These are phyloP conservation scores for Amniataba percoides DNA, from an alignment of 2,797 vertebrate species.

Conservation along the genomic window DNA sequence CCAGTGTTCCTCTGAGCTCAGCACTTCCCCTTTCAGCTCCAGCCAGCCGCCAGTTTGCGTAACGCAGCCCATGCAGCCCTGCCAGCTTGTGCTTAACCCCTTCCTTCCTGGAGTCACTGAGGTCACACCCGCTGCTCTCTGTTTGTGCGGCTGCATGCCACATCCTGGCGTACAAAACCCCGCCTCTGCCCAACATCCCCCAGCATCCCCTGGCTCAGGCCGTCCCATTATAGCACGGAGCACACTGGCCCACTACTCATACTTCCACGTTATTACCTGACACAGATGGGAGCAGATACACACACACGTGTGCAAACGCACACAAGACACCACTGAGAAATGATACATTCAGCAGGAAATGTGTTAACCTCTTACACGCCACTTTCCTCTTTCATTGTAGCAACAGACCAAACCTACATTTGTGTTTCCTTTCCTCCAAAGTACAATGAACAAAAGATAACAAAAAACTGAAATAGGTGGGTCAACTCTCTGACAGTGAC, in stretches of 20 bases:
- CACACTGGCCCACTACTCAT: slow-evolving; percentile 36
- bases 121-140: slow-evolving; percentile 65
- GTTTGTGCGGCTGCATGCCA: slow-evolving; percentile 37
- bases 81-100: slow-evolving; percentile 79
- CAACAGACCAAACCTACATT: background rate
- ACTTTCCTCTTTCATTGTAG: slow-evolving; percentile 8
- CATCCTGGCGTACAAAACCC: slow-evolving; percentile 49
- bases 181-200: slow-evolving; percentile 8
- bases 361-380: slow-evolving; percentile 34
- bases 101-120: slow-evolving; percentile 78
- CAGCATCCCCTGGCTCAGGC: slow-evolving; percentile 31
- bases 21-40: slow-evolving; percentile 85
- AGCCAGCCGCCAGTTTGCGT: slow-evolving; percentile 84
- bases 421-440: background rate
- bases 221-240: slow-evolving; percentile 40
- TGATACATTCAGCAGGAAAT: slow-evolving; percentile 16
- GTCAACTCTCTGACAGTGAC: slow-evolving; percentile 20
- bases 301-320: background rate
- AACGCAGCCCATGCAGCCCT: slow-evolving; percentile 76
- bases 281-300: slow-evolving; percentile 31
- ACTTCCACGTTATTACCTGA: slow-evolving; percentile 57
- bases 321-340: slow-evolving; percentile 19
- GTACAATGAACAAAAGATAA: background rate
- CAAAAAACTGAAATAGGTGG: slow-evolving; percentile 8
- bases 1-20: slow-evolving; percentile 86